Evolutionary conservation across 2,888 invertebrate genomes (phyloP), one percentile per base, ranked within the genome.

Genomic region (Lycaena phlaeas): DNA sequence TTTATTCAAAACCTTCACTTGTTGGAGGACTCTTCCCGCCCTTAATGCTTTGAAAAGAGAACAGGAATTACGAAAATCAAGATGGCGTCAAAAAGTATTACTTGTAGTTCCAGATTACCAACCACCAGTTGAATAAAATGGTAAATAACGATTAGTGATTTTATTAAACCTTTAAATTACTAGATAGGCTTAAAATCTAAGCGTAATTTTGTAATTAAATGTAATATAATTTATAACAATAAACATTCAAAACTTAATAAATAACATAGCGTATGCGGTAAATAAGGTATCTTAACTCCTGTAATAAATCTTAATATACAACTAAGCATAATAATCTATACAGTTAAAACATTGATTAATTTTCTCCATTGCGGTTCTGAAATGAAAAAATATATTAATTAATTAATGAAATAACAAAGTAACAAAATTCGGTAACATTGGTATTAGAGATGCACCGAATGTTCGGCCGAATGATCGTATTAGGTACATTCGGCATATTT

Each of bases 81-180:
- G 87, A 57, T 92, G 91, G 91, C 78, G 91, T 36, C 78, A 89
- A 59, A 91, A 90, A 69, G 91, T 92, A 7, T 86, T 89, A 72
- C 89, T 90, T 68, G 86, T 92, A 29, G 73, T 92, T 40, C 91
- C 91, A 0, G 91, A 92, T 62, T 92, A 89, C 58, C 76, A 75
- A 37, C 91, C 91, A 1, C 82, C 84, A 4, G 78, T 79, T 17
- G 81, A 84, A 49, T 81, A 60, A 43, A n/a, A n/a, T n/a, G n/a
- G n/a, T n/a, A n/a, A n/a, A n/a, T n/a, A n/a, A n/a, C n/a, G n/a
- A n/a, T n/a, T n/a, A n/a, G n/a, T n/a, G n/a, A n/a, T n/a, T n/a
- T n/a, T n/a, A n/a, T n/a, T n/a, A n/a, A n/a, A n/a, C n/a, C n/a
- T n/a, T n/a, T n/a, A n/a, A n/a, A n/a, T n/a, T n/a, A n/a, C n/a